Conservation (phyloP, 1,140 invertebrate genomes). For the Cyrtorhinus lividipennis region DNA sequence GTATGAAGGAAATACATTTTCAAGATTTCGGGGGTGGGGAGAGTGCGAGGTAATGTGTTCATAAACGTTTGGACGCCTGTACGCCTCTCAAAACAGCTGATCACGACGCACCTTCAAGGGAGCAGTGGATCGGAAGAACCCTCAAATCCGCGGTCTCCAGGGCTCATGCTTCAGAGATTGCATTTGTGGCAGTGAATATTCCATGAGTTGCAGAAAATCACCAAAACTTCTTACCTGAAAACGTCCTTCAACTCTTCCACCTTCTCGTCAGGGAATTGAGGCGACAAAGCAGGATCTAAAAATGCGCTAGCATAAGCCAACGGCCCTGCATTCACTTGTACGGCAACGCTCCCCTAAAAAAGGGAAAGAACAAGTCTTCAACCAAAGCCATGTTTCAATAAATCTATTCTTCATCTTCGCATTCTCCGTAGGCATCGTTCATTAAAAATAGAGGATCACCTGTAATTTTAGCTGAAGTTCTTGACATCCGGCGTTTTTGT, state of each 20-base stretch:
- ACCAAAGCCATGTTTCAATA: too few relatives aligned
- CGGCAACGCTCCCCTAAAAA: slow-evolving; percentile 50
- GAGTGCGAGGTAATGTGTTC: too few relatives aligned
- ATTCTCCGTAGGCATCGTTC: too few relatives aligned
- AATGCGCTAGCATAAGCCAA: slow-evolving; percentile 84
- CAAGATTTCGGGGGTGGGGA: neutral
- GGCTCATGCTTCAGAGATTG: too few relatives aligned
- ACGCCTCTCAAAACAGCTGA: too few relatives aligned
- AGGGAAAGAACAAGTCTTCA: too few relatives aligned
- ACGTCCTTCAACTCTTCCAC: slow-evolving; percentile 71
- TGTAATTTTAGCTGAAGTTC: slow-evolving; percentile 75
- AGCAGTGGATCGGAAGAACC: too few relatives aligned
- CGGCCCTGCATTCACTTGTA: slow-evolving; percentile 90
- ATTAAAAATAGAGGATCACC: slow-evolving; percentile 35
- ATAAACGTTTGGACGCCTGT: too few relatives aligned
- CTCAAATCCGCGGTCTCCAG: too few relatives aligned
- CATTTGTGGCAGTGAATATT: neutral
- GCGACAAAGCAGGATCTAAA: slow-evolving; percentile 49
- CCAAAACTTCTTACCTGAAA: slow-evolving; percentile 69
- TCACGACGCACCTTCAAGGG: too few relatives aligned
- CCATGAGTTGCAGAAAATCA: neutral
- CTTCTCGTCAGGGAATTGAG: slow-evolving; percentile 59
- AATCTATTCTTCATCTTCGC: neutral
- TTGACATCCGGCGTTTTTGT: slow-evolving; percentile 67
- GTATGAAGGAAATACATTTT: neutral